Conservation (phyloP, 2,888 invertebrate genomes). For the Myathropa florea region DNA sequence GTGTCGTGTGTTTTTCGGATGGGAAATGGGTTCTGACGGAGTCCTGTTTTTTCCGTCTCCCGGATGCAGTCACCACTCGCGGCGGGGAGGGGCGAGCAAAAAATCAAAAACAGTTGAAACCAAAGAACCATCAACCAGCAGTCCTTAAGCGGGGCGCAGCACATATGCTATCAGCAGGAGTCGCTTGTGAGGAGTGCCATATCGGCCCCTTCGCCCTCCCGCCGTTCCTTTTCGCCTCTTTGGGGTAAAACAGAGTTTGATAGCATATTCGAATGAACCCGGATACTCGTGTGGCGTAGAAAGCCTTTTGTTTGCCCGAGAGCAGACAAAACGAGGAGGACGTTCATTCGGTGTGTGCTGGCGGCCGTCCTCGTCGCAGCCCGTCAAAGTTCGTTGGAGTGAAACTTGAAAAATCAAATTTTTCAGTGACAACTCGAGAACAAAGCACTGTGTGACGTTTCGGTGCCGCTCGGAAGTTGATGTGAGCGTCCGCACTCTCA, state of each 20-base stretch:
- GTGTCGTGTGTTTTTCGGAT: slow-evolving; percentile 45
- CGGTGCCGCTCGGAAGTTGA: not conserved
- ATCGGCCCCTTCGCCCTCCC: not conserved
- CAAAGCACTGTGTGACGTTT: slow-evolving; percentile 32
- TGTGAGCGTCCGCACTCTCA: not conserved
- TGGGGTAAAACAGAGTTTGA: slow-evolving; percentile 41
- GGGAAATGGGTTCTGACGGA: slow-evolving; percentile 41
- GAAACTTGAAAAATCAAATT: slow-evolving; percentile 52
- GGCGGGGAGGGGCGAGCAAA: not conserved
- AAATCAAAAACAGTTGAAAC: not conserved
- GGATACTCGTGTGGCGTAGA: slow-evolving; percentile 12
- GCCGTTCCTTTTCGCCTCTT: not conserved
- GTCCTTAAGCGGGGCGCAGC: slow-evolving; percentile 14
- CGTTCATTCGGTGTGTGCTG: no score
- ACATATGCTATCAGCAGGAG: slow-evolving; percentile 39
- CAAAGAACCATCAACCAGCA: not conserved
- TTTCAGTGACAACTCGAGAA: slow-evolving; percentile 57
- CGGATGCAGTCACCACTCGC: not conserved
- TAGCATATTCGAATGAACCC: slow-evolving; percentile 50
- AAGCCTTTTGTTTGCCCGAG: slow-evolving; percentile 27
- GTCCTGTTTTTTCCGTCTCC: slow-evolving; percentile 1
- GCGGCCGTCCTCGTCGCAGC: not conserved
- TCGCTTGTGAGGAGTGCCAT: slow-evolving; percentile 28
- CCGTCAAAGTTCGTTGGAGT: slow-evolving; percentile 11
- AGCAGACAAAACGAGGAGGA: no score